Evolutionary conservation across 2,888 invertebrate species (phyloP).

Genomic region (Napeogenes sylphis): DNA sequence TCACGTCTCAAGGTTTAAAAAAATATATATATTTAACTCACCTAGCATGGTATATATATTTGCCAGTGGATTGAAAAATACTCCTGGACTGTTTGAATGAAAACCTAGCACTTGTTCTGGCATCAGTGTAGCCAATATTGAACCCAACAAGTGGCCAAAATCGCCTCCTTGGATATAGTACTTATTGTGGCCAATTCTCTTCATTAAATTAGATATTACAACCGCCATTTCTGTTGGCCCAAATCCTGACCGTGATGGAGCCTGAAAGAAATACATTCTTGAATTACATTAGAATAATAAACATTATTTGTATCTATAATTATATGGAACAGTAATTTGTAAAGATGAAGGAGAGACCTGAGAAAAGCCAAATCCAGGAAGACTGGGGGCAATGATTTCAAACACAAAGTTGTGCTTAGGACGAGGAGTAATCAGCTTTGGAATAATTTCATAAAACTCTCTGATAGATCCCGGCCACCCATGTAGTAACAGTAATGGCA

Average conservation of each 20-base stretch:
- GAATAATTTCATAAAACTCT: slow-evolving; percentile 88
- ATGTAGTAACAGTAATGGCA: slow-evolving; percentile 85
- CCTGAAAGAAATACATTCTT: slow-evolving; percentile 43
- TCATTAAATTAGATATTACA: slow-evolving; percentile 83
- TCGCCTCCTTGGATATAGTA: slow-evolving; percentile 87
- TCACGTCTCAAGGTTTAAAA: no score
- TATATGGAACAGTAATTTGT: no score
- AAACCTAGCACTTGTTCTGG: slow-evolving; percentile 72
- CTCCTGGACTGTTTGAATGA: slow-evolving; percentile 80
- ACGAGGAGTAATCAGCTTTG: slow-evolving; percentile 76
- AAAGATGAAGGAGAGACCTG: slow-evolving; percentile 55
- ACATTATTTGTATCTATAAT: no score
- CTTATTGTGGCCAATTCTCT: slow-evolving; percentile 77
- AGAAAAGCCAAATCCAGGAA: slow-evolving; percentile 85
- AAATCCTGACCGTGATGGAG: slow-evolving; percentile 75
- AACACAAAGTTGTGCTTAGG: slow-evolving; percentile 79
- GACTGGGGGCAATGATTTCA: slow-evolving; percentile 82
- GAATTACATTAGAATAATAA: not conserved
- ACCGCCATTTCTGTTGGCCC: slow-evolving; percentile 76
- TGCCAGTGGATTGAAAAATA: slow-evolving; percentile 41
- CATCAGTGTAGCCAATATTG: slow-evolving; percentile 79
- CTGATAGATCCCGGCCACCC: slow-evolving; percentile 92
- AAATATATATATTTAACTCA: slow-evolving; percentile 31
- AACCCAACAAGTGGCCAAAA: slow-evolving; percentile 80
- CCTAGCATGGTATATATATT: slow-evolving; percentile 54